Percentiles rank a stretch among this genome's conserved stretches.
phyloP scores from a whole-genome alignment of 2,888 invertebrate genomes.

The Zootermopsis nevadensis region DNA sequence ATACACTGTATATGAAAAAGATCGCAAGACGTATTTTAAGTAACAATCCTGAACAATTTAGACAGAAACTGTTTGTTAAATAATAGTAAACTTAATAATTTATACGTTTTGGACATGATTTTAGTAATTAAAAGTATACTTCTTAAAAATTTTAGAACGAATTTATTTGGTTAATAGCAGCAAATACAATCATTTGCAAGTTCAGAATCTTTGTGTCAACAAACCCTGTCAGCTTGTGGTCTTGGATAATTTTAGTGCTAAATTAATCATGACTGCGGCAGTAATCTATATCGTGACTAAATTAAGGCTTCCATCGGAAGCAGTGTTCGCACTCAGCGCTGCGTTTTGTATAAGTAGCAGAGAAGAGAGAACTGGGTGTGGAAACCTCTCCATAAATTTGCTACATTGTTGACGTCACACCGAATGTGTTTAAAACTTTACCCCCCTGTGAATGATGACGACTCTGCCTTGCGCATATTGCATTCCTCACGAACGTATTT shows the following conservation, averaged over 20 bases:
- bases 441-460: neutral
- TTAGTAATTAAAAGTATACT: too few relatives aligned
- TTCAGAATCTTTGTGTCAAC: neutral
- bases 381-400: neutral
- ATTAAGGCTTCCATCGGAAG: neutral
- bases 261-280: neutral
- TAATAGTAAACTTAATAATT: too few relatives aligned
- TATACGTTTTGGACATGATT: too few relatives aligned
- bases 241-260: neutral
- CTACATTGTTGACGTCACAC: slow-evolving; percentile 2
- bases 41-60: too few relatives aligned
- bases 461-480: neutral
- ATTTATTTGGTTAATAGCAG: too few relatives aligned
- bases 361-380: neutral
- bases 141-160: too few relatives aligned
- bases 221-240: neutral
- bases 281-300: neutral
- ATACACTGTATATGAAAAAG: too few relatives aligned
- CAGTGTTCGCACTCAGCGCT: neutral
- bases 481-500: neutral
- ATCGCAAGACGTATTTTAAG: too few relatives aligned
- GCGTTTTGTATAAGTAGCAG: neutral
- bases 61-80: too few relatives aligned
- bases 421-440: neutral
- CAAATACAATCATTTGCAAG: neutral